A percentile compares a stretch with the other conserved stretches of the same genome.
These are phyloP conservation scores for Polyommatus iphigenia DNA, from an alignment of 2,888 invertebrate species.

Conservation along the genomic window DNA sequence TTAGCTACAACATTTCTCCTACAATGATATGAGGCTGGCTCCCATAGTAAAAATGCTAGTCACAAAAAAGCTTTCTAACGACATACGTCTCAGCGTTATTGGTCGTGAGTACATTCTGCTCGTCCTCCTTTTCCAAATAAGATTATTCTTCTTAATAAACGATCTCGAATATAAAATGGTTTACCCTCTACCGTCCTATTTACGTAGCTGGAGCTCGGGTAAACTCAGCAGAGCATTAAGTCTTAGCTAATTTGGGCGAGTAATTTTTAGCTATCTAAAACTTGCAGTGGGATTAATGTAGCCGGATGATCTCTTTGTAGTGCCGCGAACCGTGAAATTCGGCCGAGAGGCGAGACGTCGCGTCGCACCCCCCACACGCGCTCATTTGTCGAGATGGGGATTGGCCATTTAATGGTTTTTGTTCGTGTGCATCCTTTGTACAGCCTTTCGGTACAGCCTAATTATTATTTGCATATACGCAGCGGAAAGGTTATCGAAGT, in stretches of 20 bases:
- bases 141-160: background rate
- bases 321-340: slow-evolving; percentile 51
- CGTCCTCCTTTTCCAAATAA: too few relatives aligned
- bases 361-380: slow-evolving; percentile 12
- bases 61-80: too few relatives aligned
- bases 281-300: slow-evolving; percentile 45
- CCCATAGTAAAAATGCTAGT: too few relatives aligned
- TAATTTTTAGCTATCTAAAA: slow-evolving; percentile 48
- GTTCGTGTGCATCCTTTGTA: slow-evolving; percentile 11
- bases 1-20: too few relatives aligned
- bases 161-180: background rate
- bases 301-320: slow-evolving; percentile 53
- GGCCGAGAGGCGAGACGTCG: slow-evolving; percentile 38
- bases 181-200: slow-evolving; percentile 20
- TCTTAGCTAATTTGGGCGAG: slow-evolving; percentile 40
- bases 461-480: background rate
- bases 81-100: too few relatives aligned
- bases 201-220: slow-evolving; percentile 32
- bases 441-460: background rate
- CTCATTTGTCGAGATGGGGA: slow-evolving; percentile 17
- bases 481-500: background rate
- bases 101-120: too few relatives aligned
- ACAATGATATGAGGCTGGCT: too few relatives aligned
- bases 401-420: slow-evolving; percentile 16
- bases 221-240: slow-evolving; percentile 39